These are phyloP conservation scores for Pseudotriccus pelzelni DNA, from an alignment of 2,797 vertebrate genomes.

Conservation along the genomic window DNA sequence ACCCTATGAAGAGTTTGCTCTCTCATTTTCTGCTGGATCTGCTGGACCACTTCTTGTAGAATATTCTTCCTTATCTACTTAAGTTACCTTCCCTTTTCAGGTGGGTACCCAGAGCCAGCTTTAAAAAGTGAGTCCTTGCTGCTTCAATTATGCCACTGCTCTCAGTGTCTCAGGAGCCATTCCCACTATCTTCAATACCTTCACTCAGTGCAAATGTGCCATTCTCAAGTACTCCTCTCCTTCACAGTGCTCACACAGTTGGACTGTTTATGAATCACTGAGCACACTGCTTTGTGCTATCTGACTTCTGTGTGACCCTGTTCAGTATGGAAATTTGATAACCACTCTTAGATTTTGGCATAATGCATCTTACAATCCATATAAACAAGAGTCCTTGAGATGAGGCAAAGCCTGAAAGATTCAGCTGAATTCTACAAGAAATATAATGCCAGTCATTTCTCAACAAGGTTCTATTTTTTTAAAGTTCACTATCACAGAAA, in stretches of 20 bases:
- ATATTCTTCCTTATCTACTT: not conserved
- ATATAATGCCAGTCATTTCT: not conserved
- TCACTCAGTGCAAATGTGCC: not conserved
- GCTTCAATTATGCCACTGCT: not conserved
- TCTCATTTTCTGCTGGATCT: not conserved
- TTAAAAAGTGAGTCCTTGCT: not conserved
- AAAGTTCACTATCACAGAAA: not conserved
- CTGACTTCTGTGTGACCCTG: not conserved
- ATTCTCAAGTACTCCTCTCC: not conserved
- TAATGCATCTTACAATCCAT: not conserved
- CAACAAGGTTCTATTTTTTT: not conserved
- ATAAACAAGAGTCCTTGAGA: not conserved
- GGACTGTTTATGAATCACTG: not conserved
- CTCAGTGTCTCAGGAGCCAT: not conserved
- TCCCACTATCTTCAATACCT: not conserved
- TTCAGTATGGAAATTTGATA: not conserved
- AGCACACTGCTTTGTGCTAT: not conserved
- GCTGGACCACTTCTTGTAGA: not conserved
- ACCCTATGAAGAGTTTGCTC: not conserved
- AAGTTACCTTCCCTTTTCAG: not conserved
- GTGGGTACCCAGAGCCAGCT: not conserved
- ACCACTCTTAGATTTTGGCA: not conserved
- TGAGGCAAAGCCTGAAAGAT: not conserved
- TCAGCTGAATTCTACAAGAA: not conserved
- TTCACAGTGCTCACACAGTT: not conserved